A percentile compares a stretch with the other conserved stretches of the same genome.
Evolutionary conservation across 2,113 vertebrate species (phyloP).

Genomic region (Chrysochloris asiatica): DNA sequence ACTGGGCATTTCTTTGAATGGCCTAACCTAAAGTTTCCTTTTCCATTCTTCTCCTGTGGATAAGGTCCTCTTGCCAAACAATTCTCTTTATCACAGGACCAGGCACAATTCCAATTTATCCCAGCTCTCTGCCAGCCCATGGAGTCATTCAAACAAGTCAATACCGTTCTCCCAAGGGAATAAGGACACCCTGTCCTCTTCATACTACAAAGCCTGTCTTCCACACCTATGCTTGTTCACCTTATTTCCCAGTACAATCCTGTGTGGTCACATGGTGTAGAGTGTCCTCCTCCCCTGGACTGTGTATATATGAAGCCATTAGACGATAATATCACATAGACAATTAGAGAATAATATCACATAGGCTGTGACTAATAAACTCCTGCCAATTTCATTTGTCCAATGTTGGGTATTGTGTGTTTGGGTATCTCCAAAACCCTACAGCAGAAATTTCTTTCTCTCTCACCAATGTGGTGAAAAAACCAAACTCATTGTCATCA

Average conservation of each 20-base stretch:
- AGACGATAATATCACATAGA: neutral
- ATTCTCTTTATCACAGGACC: neutral
- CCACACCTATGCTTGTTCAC: neutral
- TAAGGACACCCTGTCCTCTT: neutral
- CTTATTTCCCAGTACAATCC: neutral
- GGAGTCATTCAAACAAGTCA: neutral
- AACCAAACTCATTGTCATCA: neutral
- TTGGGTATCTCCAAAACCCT: no score
- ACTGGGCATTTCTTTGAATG: neutral
- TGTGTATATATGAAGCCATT: neutral
- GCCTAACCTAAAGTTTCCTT: neutral
- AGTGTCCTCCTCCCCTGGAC: neutral
- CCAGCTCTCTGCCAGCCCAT: neutral
- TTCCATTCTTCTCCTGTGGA: neutral
- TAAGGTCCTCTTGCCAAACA: neutral
- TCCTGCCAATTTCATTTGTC: neutral
- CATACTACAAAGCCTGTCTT: neutral
- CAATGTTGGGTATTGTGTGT: neutral
- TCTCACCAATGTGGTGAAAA: no score
- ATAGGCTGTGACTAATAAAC: neutral
- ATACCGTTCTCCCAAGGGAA: neutral
- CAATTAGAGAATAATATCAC: neutral
- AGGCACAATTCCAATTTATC: neutral
- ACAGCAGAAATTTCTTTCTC: no score
- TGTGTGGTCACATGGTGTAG: neutral